phyloP scores from a whole-genome alignment of 1,140 invertebrate genomes.

The Saxidomus purpurata region DNA sequence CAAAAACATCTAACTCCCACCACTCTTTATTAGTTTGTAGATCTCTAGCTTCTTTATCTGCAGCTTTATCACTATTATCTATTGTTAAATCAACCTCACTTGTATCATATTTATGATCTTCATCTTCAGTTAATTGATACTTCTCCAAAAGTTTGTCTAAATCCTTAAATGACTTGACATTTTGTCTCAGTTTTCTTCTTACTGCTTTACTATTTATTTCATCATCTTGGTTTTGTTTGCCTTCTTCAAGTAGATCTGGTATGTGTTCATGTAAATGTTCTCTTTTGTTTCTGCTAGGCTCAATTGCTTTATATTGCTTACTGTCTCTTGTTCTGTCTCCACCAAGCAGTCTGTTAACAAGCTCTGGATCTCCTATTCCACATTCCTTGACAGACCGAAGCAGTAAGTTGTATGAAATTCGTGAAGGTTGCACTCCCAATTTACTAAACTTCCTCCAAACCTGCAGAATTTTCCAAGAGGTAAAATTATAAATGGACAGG shows the following conservation, averaged over 20 bases:
- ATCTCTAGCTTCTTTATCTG: background rate
- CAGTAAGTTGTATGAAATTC: conserved; percentile 93
- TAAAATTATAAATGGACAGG: too few relatives aligned
- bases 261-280: background rate
- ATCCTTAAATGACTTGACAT: background rate
- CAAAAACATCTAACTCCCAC: conserved; percentile 47
- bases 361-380: conserved; percentile 88
- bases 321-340: background rate
- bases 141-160: conserved; percentile 1
- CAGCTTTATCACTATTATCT: background rate
- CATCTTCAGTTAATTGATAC: conserved; percentile 9
- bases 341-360: background rate
- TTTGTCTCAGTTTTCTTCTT: background rate
- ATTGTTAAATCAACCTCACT: too few relatives aligned
- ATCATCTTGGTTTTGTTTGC: background rate
- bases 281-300: background rate
- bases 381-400: conserved; percentile 93
- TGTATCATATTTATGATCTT: background rate
- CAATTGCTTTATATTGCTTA: background rate
- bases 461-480: conserved; percentile 83
- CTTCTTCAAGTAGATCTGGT: background rate
- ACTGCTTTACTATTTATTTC: background rate
- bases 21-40: conserved; percentile 12
- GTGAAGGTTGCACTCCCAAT: conserved; percentile 89
- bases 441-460: conserved; percentile 94